Evolutionary conservation across 1,140 invertebrate species (phyloP), one percentile per base, ranked within the genome.

Genomic region (Drosophila gunungcola): DNA sequence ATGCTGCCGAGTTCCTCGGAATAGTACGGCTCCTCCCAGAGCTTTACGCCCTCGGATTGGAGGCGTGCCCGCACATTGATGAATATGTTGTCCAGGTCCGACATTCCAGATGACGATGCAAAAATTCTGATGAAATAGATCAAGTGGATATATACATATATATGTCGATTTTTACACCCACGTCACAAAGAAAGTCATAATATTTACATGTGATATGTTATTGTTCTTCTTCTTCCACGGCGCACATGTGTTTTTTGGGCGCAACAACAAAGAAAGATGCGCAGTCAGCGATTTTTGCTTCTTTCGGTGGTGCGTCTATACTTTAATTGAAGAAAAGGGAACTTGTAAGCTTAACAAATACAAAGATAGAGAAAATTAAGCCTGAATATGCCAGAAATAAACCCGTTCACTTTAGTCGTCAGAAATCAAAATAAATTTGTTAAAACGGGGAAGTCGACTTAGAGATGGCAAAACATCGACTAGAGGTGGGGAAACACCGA

Each of bases 11-110:
- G 83, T 29, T 92, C 93, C 68, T 94, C 92, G n/a, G 81, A 83
- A 57, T 94, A 94, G 88, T 95, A 97, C 0, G 96, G 96, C 36
- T 94, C 91, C 53, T 95, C 92, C 96, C 96, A 97, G 46, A 97
- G 89, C 84, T 96, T 96, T 1, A 96, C 92, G 73, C 94, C 93
- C 34, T 96, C 94, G 41, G 93, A 88, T 63, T 96, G 95, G 11
- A 97, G 92, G 80, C 94, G 95, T 9, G 94, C 94, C 27, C 95
- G 92, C 13, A 96, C 91, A 91, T 94, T 94, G 53, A 95, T 94
- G 13, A 95, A 89, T 56, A 94, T 85, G 90, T 95, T 94, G 90
- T 95, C 95, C 64, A 94, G 94, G 4, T 86, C 65, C 7, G 90
- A 90, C 90, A 91, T 91, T 21, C 6, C 16, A 29, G 10, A 25